phyloP scores from a whole-genome alignment of 2,888 invertebrate genomes.

The Sipha maydis region DNA sequence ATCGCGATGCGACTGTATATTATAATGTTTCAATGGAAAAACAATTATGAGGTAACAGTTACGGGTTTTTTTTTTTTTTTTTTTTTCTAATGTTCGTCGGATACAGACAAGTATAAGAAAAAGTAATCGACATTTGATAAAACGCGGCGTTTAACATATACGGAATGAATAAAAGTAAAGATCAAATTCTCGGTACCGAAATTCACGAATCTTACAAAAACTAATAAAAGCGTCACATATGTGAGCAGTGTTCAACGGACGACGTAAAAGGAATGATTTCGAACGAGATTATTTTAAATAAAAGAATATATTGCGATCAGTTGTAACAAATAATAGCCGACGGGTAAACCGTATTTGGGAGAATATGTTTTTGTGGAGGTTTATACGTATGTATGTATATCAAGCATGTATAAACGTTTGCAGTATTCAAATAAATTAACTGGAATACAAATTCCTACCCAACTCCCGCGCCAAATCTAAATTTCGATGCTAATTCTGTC shows the following conservation, averaged over 20 bases:
- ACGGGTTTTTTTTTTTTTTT: no score
- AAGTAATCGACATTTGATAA: not conserved
- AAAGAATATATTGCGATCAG: not conserved
- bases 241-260: not conserved
- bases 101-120: not conserved
- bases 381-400: not conserved
- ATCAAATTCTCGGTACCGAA: not conserved
- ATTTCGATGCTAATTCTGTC: not conserved
- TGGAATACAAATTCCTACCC: not conserved
- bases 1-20: no score
- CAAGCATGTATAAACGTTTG: not conserved
- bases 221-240: not conserved
- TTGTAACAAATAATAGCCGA: not conserved
- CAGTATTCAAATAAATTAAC: not conserved
- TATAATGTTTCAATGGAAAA: no score
- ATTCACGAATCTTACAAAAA: not conserved
- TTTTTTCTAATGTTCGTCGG: not conserved
- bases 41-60: no score
- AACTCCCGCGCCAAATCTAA: not conserved
- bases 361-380: not conserved
- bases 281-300: not conserved
- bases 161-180: not conserved
- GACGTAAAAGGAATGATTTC: not conserved
- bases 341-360: not conserved
- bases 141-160: not conserved